Base-by-base conservation (phyloP, 2,888 invertebrate species). In the Parnassius glacialis region DNA sequence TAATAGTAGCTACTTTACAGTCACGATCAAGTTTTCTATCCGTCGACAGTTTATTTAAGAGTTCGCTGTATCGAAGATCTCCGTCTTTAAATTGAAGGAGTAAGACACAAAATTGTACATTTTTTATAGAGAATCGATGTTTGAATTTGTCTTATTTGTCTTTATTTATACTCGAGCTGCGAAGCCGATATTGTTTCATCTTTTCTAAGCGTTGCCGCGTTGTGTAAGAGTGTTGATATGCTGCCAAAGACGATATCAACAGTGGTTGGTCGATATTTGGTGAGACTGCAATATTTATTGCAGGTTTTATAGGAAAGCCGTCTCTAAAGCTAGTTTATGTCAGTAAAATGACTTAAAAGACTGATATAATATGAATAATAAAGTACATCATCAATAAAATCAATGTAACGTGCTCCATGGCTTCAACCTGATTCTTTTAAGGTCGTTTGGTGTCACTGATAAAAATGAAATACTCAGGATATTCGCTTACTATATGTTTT, bases 151-250 rank as follows among this genome's bases (percentile, higher is more conserved):
- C 44, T 59, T 62, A 42, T 61, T 54, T 52, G 50, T 48, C 44
- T 59, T 62, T 62, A 59, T 55, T 59, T 63, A 66, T 66, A 65
- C 64, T 62, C 60, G 54, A 48, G 48, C 61, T 60, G 66, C 58
- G 65, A 65, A 70, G 66, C 65, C 63, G 64, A 62, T 69, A 68
- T 65, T 65, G 64, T 68, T 65, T 57, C 67, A 34, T 34, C 34
- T 34, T 34, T 34, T 7, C 34, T 7, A 34, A 34, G 34, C 7
- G 34, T 62, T 66, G 65, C 64, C 64, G 65, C 68, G 55, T 59
- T 34, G 58, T 42, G 55, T 59, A 42, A 47, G 45, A 42, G 45
- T 57, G 50, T 56, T 51, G 45, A 44, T 44, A 42, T 45, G 45
- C 52, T 52, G 16, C 16, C 16, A 16, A 16, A 16, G 16, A 16